Conservation (phyloP, 2,888 invertebrate genomes). For the Dicyrtoma fusca region DNA sequence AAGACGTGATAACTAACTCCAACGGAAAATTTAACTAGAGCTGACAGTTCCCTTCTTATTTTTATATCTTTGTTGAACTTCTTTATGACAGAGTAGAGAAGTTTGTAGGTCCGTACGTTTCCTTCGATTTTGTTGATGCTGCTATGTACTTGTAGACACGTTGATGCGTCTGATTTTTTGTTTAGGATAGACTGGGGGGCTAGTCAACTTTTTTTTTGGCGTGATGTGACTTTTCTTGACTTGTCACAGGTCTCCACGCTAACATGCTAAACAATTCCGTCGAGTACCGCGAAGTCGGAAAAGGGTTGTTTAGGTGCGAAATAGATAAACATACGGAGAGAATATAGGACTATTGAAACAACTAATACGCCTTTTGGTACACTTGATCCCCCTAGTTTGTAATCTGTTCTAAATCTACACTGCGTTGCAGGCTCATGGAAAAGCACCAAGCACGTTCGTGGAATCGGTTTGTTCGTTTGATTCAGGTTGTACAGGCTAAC, state of each 20-base stretch:
- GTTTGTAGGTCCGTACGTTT: too few relatives aligned
- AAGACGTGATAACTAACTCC: too few relatives aligned
- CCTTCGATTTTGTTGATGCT: background rate
- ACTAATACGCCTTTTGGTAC: background rate
- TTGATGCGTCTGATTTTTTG: too few relatives aligned
- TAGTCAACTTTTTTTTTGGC: too few relatives aligned
- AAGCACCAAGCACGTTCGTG: constrained; percentile 24
- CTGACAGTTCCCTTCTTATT: background rate
- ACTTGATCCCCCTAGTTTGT: too few relatives aligned
- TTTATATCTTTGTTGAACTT: background rate
- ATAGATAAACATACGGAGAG: background rate
- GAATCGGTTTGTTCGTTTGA: constrained; percentile 20
- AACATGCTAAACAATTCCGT: background rate
- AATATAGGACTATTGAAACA: background rate
- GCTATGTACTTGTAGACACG: background rate
- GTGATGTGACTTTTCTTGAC: too few relatives aligned
- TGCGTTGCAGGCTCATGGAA: too few relatives aligned
- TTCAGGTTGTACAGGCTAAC: background rate
- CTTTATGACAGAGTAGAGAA: background rate
- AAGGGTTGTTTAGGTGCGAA: background rate
- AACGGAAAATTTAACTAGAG: too few relatives aligned
- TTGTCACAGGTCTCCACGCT: too few relatives aligned
- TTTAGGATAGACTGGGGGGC: too few relatives aligned
- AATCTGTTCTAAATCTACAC: too few relatives aligned
- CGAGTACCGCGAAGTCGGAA: background rate